phyloP scores from a whole-genome alignment of 2,797 vertebrate genomes.

The Hozukius guyotensis region DNA sequence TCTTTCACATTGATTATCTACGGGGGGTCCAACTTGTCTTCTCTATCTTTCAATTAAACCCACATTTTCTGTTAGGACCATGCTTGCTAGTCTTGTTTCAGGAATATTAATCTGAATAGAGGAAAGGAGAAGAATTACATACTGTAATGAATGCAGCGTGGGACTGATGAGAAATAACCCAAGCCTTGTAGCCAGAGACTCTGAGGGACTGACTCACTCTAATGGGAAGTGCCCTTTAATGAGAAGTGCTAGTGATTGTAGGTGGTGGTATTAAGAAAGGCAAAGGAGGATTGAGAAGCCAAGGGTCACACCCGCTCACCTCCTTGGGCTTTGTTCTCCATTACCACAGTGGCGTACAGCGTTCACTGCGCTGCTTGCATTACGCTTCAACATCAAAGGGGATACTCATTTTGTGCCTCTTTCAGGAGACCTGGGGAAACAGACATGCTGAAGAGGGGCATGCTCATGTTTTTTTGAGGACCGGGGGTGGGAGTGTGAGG shows the following conservation, averaged over 20 bases:
- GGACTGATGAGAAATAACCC: slow-evolving; percentile 37
- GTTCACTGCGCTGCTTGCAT: slow-evolving; percentile 34
- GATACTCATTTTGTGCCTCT: slow-evolving; percentile 58
- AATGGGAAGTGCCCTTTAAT: slow-evolving; percentile 67
- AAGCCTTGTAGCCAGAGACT: slow-evolving; percentile 36
- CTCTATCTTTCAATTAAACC: not conserved
- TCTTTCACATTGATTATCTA: not conserved
- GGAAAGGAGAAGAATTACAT: slow-evolving; percentile 2
- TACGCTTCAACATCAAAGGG: slow-evolving; percentile 62
- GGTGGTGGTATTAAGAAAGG: slow-evolving; percentile 60
- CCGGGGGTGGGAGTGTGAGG: slow-evolving; percentile 25
- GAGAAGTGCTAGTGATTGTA: slow-evolving; percentile 59
- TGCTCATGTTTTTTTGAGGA: slow-evolving; percentile 50
- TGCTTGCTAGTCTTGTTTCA: not conserved
- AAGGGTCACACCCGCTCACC: slow-evolving; percentile 50
- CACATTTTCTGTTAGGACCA: not conserved
- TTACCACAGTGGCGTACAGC: slow-evolving; percentile 32
- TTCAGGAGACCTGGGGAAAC: slow-evolving; percentile 55
- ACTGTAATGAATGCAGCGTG: slow-evolving; percentile 37
- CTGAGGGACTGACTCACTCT: slow-evolving; percentile 53
- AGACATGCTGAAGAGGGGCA: slow-evolving; percentile 46
- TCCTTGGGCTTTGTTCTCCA: slow-evolving; percentile 60
- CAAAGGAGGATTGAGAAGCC: slow-evolving; percentile 59
- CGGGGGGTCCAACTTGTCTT: not conserved
- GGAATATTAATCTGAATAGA: slow-evolving; percentile 20